Conservation (phyloP, 1,140 invertebrate genomes). For the Panagrolaimus sp. region DNA sequence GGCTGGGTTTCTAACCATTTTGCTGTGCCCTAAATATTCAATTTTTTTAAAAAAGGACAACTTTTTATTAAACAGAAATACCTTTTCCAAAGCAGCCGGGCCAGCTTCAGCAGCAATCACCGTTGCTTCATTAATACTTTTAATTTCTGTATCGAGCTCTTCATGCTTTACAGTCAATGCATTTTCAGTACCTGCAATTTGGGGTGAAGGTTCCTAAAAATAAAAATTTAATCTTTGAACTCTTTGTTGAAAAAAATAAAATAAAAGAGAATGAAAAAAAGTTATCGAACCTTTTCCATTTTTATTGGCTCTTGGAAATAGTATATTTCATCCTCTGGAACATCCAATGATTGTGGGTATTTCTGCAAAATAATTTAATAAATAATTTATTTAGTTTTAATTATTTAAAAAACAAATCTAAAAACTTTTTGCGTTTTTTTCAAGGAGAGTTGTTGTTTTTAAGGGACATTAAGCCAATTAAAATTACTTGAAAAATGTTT, state of each 20-base stretch:
- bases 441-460: too few species aligned
- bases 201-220: constrained; percentile 64
- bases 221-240: neutral
- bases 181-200: constrained; percentile 60
- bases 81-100: constrained; percentile 17
- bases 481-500: too few species aligned
- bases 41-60: neutral
- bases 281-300: constrained; percentile 66
- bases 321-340: constrained; percentile 86
- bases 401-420: neutral
- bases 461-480: too few species aligned
- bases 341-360: constrained; percentile 72
- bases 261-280: constrained; percentile 20
- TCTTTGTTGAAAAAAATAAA: neutral
- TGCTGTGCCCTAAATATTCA: neutral
- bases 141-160: constrained; percentile 57
- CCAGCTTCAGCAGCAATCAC: constrained; percentile 34
- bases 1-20: constrained; percentile 50
- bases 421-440: neutral
- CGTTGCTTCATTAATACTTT: constrained; percentile 64
- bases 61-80: neutral
- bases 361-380: constrained; percentile 63
- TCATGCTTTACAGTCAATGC: constrained; percentile 67
- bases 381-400: neutral
- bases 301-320: constrained; percentile 71